These are phyloP conservation scores for human DNA, from an alignment of 2,113 vertebrate genomes.

Conservation along the genomic window GRCh38 chr7:54556501-54557000, in stretches of 20 bases:
- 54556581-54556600: slow-evolving; percentile 7
- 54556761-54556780: background rate
- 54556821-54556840: too few species aligned
- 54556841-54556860: background rate
- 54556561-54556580: slow-evolving; percentile 5
- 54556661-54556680: background rate
- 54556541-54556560: slow-evolving; percentile 17
- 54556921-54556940: background rate
- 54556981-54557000: background rate
- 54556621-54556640: background rate
- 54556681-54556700: background rate
- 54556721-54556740: background rate
- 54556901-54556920: background rate
- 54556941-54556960: background rate
- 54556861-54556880: too few species aligned
- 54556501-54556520: background rate
- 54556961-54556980: background rate
- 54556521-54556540: background rate
- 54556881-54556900: background rate
- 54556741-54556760: background rate
- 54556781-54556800: background rate
- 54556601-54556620: background rate
- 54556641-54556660: background rate
- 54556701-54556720: background rate
- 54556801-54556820: background rate